Evolutionary conservation across 1,140 invertebrate genomes (phyloP).

Genomic region (Forficula auricularia): DNA sequence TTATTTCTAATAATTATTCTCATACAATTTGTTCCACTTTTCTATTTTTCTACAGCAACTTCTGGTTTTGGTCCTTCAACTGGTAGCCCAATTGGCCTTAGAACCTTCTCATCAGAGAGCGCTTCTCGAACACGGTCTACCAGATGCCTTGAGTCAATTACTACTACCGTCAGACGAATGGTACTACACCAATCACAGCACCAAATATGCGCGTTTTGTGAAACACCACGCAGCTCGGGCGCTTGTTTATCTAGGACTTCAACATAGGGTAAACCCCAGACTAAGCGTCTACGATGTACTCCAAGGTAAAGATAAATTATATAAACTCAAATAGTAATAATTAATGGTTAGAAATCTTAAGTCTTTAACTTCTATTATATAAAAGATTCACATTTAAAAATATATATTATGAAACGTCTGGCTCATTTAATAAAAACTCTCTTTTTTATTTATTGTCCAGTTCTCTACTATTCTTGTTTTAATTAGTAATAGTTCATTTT

Average conservation of each 20-base stretch:
- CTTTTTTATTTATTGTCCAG: too few relatives aligned
- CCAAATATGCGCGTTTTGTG: conserved; percentile 48
- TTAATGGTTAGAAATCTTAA: too few relatives aligned
- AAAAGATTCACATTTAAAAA: too few relatives aligned
- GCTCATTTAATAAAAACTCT: too few relatives aligned
- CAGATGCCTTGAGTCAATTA: conserved; percentile 46
- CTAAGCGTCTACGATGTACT: conserved; percentile 30
- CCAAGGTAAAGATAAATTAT: conserved; percentile 15
- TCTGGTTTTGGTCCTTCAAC: conserved; percentile 46
- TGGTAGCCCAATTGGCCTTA: conserved; percentile 41
- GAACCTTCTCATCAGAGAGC: conserved; percentile 35
- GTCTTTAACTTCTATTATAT: too few relatives aligned
- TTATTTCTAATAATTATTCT: too few relatives aligned
- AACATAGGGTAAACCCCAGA: conserved; percentile 27
- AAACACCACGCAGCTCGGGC: conserved; percentile 52
- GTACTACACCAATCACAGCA: conserved; percentile 58
- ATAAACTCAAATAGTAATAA: neutral
- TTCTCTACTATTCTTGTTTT: too few relatives aligned
- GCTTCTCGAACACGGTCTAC: conserved; percentile 39
- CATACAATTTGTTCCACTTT: too few relatives aligned
- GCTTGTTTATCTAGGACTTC: conserved; percentile 35
- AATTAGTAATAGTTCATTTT: too few relatives aligned
- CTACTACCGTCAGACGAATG: conserved; percentile 54
- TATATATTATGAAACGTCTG: too few relatives aligned
- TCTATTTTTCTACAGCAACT: conserved; percentile 34